Percentiles rank a stretch among this genome's conserved stretches.
phyloP scores from a whole-genome alignment of 1,140 invertebrate species.

The Epicauta chinensis region DNA sequence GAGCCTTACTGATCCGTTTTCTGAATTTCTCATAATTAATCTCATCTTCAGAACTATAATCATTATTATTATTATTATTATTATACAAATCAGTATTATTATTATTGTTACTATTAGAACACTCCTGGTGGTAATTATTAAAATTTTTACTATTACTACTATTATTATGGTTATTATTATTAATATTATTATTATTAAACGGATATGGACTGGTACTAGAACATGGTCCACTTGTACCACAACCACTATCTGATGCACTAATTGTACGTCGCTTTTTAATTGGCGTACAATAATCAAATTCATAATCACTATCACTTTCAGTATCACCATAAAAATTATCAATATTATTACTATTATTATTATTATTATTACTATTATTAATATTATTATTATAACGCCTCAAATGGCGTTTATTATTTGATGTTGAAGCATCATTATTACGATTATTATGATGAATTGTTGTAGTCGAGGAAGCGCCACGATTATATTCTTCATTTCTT shows the following conservation, averaged over 20 bases:
- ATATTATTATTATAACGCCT: too few relatives aligned
- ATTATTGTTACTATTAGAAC: conserved; percentile 16
- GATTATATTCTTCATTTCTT: conserved; percentile 10
- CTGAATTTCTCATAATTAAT: conserved; percentile 46
- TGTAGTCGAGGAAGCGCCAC: conserved; percentile 16
- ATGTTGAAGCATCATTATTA: neutral
- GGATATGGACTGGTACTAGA: conserved; percentile 24
- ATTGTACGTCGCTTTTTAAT: conserved; percentile 26
- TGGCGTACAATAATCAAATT: conserved; percentile 23
- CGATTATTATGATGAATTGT: neutral
- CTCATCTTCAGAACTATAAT: conserved; percentile 45
- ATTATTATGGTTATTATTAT: too few relatives aligned
- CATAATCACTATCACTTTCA: conserved; percentile 34
- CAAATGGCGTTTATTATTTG: neutral
- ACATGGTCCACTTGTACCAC: conserved; percentile 34
- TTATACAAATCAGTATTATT: conserved; percentile 19
- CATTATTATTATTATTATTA: conserved; percentile 19
- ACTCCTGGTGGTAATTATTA: conserved; percentile 41
- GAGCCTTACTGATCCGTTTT: conserved; percentile 48
- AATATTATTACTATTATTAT: too few relatives aligned
- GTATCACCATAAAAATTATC: conserved; percentile 13
- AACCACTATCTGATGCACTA: conserved; percentile 34
- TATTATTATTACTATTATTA: neutral
- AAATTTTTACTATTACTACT: too few relatives aligned
- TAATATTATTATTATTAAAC: conserved; percentile 40